phyloP scores from a whole-genome alignment of 1,140 invertebrate genomes.

The Limonius californicus region DNA sequence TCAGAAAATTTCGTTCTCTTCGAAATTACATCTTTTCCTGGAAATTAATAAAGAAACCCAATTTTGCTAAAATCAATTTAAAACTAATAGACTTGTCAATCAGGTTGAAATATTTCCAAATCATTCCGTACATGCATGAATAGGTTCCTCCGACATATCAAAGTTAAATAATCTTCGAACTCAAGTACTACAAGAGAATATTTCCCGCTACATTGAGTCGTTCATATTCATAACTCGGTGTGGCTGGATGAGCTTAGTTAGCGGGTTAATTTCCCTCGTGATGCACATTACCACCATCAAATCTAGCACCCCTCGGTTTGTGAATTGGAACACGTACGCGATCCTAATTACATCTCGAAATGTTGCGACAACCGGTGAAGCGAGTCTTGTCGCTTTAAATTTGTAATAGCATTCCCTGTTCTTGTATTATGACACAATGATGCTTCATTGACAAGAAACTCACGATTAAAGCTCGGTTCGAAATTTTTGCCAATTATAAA shows the following conservation, averaged over 20 bases:
- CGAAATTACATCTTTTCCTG: too few species aligned
- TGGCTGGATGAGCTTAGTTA: slow-evolving; percentile 35
- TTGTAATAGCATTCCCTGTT: background rate
- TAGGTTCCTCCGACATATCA: background rate
- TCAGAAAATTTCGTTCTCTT: background rate
- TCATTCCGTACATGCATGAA: background rate
- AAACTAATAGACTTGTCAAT: background rate
- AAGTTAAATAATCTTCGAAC: too few species aligned
- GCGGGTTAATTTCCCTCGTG: slow-evolving; percentile 46
- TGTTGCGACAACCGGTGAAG: slow-evolving; percentile 8
- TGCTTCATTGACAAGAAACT: too few species aligned
- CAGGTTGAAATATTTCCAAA: background rate
- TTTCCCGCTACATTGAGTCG: background rate
- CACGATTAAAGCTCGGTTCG: too few species aligned
- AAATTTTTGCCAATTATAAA: too few species aligned
- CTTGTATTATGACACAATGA: too few species aligned
- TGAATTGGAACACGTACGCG: slow-evolving; percentile 28
- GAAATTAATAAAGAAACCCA: background rate
- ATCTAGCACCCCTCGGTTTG: slow-evolving; percentile 17
- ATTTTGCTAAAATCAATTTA: background rate
- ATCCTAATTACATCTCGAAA: slow-evolving; percentile 31
- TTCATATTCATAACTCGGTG: background rate
- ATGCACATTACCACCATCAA: slow-evolving; percentile 37
- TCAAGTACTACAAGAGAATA: background rate
- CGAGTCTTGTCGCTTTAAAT: background rate